Percentiles rank a stretch among this genome's conserved stretches.
Evolutionary conservation across 2,797 vertebrate species (phyloP).

Genomic region (Limosa lapponica): DNA sequence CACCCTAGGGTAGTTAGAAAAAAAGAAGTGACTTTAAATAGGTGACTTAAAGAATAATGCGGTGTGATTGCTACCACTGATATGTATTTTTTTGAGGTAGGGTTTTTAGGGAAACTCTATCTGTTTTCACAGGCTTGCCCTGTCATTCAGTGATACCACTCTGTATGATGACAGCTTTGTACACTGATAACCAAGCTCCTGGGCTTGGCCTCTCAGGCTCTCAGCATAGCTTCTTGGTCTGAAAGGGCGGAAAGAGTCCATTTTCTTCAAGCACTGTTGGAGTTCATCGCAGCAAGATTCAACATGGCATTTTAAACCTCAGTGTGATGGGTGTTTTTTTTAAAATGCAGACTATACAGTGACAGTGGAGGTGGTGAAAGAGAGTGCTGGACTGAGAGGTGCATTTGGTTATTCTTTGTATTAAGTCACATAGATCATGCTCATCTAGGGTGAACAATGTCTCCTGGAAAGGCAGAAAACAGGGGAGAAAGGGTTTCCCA

Average conservation of each 20-base stretch:
- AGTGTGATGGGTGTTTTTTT: conserved; percentile 14
- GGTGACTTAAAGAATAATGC: conserved; percentile 36
- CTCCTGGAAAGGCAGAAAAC: neutral
- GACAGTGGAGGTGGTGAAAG: conserved; percentile 47
- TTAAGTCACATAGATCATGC: neutral
- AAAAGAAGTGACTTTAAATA: conserved; percentile 52
- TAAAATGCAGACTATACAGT: neutral
- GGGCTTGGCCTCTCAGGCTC: neutral
- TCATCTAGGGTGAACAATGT: neutral
- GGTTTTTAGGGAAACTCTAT: conserved; percentile 31
- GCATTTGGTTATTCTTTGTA: conserved; percentile 25
- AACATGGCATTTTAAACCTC: conserved; percentile 40
- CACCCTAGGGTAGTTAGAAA: conserved; percentile 18
- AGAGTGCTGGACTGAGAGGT: neutral
- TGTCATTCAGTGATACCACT: conserved; percentile 40
- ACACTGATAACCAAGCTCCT: conserved; percentile 19
- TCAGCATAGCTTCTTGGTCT: neutral
- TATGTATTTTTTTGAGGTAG: neutral
- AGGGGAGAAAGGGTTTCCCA: neutral
- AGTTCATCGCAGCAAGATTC: neutral
- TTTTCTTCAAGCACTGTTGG: neutral
- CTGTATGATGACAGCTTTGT: conserved; percentile 48
- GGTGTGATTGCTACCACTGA: neutral
- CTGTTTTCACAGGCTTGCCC: conserved; percentile 50
- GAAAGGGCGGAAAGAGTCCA: neutral